Evolutionary conservation across 1,140 invertebrate genomes (phyloP).

Genomic region (Gonioctena quinquepunctata): DNA sequence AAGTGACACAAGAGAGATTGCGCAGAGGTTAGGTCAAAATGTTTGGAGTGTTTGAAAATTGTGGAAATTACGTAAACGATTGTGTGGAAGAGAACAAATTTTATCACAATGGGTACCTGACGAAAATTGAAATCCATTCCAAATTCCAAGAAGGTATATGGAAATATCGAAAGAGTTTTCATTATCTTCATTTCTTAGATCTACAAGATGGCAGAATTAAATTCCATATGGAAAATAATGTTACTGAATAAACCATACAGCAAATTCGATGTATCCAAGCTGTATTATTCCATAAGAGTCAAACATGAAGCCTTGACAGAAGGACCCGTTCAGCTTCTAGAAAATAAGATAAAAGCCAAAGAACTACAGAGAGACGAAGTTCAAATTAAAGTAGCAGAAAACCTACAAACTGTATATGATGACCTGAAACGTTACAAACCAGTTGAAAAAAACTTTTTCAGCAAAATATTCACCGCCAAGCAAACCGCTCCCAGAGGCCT

Average conservation of each 20-base stretch:
- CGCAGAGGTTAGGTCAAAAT: too few relatives aligned
- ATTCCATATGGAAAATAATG: not conserved
- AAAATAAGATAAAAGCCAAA: constrained; percentile 64
- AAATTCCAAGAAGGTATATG: not conserved
- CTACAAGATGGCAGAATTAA: not conserved
- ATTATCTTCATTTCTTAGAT: too few relatives aligned
- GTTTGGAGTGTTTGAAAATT: too few relatives aligned
- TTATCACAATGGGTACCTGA: not conserved
- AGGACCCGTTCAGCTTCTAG: constrained; percentile 52
- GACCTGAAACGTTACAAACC: constrained; percentile 67
- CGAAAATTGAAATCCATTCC: not conserved
- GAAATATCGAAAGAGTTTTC: not conserved
- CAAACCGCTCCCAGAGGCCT: constrained; percentile 71
- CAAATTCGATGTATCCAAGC: constrained; percentile 6
- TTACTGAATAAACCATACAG: not conserved
- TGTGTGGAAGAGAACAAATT: not conserved
- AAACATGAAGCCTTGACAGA: constrained; percentile 17
- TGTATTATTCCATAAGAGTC: constrained; percentile 23
- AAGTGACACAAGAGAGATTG: too few relatives aligned
- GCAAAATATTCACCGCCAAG: constrained; percentile 56
- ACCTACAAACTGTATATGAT: constrained; percentile 72
- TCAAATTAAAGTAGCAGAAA: constrained; percentile 70
- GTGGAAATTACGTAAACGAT: not conserved
- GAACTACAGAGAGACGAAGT: constrained; percentile 69
- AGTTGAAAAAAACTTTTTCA: constrained; percentile 55